A percentile compares a stretch with the other conserved stretches of the same genome.
These are phyloP conservation scores for Ailuropoda melanoleuca DNA, from an alignment of 2,113 vertebrate species.

Conservation along the genomic window DNA sequence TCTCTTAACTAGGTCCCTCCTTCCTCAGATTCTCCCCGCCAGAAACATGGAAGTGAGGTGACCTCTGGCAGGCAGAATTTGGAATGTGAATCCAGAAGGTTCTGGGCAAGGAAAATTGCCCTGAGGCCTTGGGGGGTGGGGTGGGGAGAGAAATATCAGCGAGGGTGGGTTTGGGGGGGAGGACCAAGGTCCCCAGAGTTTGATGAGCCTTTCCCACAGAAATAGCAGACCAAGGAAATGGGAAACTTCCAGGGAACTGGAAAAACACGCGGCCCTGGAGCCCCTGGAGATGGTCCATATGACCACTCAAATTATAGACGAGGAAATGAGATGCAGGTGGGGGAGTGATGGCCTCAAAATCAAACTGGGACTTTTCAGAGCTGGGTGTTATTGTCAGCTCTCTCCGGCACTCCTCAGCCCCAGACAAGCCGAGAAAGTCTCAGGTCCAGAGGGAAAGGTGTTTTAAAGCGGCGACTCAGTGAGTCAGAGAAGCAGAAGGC, in stretches of 20 bases:
- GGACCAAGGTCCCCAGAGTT: background rate
- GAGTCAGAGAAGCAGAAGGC: background rate
- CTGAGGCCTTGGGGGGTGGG: background rate
- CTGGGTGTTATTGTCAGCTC: background rate
- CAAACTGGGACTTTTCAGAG: background rate
- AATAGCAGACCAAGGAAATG: background rate
- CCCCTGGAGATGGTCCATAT: background rate
- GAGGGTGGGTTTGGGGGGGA: background rate
- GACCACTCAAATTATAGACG: background rate
- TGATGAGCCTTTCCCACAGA: background rate
- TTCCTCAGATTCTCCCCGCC: background rate
- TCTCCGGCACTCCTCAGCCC: background rate
- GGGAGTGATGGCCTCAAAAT: background rate
- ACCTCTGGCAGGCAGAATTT: background rate
- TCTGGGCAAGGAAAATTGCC: background rate
- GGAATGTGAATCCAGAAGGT: background rate
- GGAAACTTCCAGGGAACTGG: background rate
- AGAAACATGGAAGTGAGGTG: background rate
- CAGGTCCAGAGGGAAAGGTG: background rate
- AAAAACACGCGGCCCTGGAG: background rate
- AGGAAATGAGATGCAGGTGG: constrained; percentile 45
- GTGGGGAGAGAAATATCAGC: background rate
- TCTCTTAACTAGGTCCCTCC: background rate
- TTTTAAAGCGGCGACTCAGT: background rate
- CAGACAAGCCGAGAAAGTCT: background rate